Evolutionary conservation across 2,888 invertebrate species (phyloP).

Genomic region (Tolmerus cingulatus): DNA sequence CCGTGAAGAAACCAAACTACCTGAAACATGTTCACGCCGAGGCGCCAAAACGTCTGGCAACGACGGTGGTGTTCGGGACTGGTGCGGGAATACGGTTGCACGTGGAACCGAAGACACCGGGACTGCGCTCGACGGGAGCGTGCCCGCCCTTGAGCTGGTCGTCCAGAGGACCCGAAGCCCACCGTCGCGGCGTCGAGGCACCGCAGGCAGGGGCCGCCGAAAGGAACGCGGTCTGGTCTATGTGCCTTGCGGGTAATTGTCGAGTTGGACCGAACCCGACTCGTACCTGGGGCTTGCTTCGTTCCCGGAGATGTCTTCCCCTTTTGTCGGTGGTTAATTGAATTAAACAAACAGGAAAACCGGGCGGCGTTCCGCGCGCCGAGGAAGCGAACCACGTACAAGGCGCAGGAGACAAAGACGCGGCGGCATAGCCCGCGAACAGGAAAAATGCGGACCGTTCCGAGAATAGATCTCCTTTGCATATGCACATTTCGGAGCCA

Average conservation of each 20-base stretch:
- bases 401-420: not conserved
- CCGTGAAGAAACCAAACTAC: not conserved
- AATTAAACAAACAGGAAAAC: conserved; percentile 21
- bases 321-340: not conserved
- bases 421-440: not conserved
- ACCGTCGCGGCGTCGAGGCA: not conserved
- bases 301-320: not conserved
- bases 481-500: conserved; percentile 1
- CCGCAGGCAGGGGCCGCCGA: not conserved
- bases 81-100: not conserved
- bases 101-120: not conserved
- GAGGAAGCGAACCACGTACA: not conserved
- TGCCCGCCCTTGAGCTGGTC: not conserved
- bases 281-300: not conserved
- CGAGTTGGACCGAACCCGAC: not conserved
- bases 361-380: not conserved
- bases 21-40: not conserved
- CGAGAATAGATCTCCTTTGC: conserved; percentile 27
- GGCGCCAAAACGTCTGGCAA: conserved; percentile 37
- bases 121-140: not conserved
- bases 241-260: not conserved
- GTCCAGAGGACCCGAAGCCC: not conserved
- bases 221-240: not conserved
- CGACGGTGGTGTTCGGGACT: not conserved
- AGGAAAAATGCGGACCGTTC: conserved; percentile 11